Percentiles rank a stretch among this genome's conserved stretches.
Evolutionary conservation across 2,113 vertebrate genomes (phyloP).

Genomic region (Pangasianodon gigas): DNA sequence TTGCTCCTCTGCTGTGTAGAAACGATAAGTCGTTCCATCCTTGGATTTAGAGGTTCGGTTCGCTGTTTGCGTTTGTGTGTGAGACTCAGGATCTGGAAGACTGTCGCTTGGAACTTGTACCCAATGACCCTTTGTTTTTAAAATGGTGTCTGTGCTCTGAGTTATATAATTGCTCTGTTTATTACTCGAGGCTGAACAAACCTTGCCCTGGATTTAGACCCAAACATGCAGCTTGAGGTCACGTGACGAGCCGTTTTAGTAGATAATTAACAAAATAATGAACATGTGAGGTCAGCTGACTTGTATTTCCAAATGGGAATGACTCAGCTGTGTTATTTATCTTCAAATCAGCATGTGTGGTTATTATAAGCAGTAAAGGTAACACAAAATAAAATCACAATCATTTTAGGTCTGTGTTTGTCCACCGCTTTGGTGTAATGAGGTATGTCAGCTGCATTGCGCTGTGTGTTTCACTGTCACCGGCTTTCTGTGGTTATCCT

Average conservation of each 20-base stretch:
- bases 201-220: slow-evolving; percentile 20
- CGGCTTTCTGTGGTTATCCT: not conserved
- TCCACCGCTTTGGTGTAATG: not conserved
- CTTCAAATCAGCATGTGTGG: not conserved
- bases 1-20: not conserved
- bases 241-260: slow-evolving; percentile 14
- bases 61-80: not conserved
- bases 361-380: not conserved
- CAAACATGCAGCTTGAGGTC: not conserved
- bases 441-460: not conserved
- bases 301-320: not conserved
- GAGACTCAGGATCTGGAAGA: not conserved
- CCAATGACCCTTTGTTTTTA: slow-evolving; percentile 9
- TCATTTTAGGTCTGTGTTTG: not conserved
- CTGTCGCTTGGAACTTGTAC: not conserved
- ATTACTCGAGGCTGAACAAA: slow-evolving; percentile 15
- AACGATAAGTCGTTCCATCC: not conserved
- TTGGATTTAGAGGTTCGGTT: not conserved
- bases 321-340: not conserved
- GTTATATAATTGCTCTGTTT: slow-evolving; percentile 4
- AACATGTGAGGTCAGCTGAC: not conserved
- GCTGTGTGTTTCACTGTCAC: slow-evolving; percentile 4
- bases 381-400: not conserved
- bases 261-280: slow-evolving; percentile 20
- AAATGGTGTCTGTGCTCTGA: not conserved